Evolutionary conservation across 1,140 invertebrate genomes (phyloP).

Genomic region (Drosophila prosaltans): DNA sequence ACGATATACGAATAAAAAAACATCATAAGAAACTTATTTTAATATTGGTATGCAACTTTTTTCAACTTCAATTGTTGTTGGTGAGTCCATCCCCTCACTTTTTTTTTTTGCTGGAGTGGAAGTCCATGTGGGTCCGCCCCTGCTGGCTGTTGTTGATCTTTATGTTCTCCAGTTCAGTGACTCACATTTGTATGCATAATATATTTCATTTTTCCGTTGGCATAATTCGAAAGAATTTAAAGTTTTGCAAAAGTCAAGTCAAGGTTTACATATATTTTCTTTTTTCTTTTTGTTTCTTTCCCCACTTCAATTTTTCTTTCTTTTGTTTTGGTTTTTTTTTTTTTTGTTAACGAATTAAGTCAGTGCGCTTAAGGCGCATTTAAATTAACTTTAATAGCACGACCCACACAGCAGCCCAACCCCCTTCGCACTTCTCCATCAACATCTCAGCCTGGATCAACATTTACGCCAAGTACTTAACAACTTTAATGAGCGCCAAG

Average conservation of each 20-base stretch:
- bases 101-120: background rate
- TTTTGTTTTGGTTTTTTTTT: conserved; percentile 16
- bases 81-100: no score
- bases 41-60: no score
- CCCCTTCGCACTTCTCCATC: background rate
- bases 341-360: conserved; percentile 58
- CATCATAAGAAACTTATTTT: no score
- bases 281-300: background rate
- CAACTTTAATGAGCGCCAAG: conserved; percentile 74
- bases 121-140: background rate
- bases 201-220: conserved; percentile 15
- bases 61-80: no score
- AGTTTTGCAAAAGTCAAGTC: conserved; percentile 13
- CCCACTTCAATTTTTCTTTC: conserved; percentile 13
- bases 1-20: no score
- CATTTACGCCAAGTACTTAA: conserved; percentile 77
- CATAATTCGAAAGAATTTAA: conserved; percentile 28
- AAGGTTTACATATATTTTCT: background rate
- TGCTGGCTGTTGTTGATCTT: background rate
- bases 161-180: conserved; percentile 26
- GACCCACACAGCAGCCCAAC: conserved; percentile 19
- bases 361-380: conserved; percentile 57
- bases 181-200: conserved; percentile 21
- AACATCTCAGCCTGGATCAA: conserved; percentile 35
- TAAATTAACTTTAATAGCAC: conserved; percentile 74